Conservation (phyloP, 53 echinoderm and acorn worm genomes). For the Hippasteria phrygiana region DNA sequence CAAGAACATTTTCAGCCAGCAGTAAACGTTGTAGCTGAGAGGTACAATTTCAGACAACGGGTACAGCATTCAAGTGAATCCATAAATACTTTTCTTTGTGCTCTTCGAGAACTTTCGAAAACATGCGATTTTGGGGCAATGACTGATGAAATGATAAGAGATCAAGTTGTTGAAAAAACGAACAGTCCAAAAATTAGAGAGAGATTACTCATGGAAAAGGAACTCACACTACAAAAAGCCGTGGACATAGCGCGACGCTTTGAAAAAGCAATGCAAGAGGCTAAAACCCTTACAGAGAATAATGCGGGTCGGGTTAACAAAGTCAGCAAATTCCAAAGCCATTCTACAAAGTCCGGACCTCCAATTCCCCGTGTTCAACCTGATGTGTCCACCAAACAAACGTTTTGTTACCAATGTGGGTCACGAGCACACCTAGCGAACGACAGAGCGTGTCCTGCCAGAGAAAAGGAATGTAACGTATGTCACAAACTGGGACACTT, state of each 20-base stretch:
- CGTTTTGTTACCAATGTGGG: constrained; percentile 50
- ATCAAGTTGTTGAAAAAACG: constrained; percentile 68
- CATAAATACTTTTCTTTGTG: constrained; percentile 52
- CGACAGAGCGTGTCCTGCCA: constrained; percentile 40
- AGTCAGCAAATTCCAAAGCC: background rate
- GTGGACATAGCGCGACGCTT: constrained; percentile 21
- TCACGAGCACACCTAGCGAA: constrained; percentile 41
- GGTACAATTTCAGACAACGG: constrained; percentile 51
- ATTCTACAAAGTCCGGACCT: background rate
- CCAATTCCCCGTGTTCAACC: background rate
- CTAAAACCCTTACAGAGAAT: background rate
- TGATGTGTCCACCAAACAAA: background rate
- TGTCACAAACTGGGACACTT: constrained; percentile 50
- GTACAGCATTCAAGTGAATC: constrained; percentile 46
- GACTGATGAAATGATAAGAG: constrained; percentile 65
- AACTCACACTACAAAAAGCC: constrained; percentile 49
- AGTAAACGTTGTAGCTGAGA: too few relatives aligned
- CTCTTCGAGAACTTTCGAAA: constrained; percentile 54
- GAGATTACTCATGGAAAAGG: constrained; percentile 43
- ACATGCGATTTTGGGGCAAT: constrained; percentile 61
- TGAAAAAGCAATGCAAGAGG: constrained; percentile 26
- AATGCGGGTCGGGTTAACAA: background rate
- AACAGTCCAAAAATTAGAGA: constrained; percentile 39
- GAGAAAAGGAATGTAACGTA: background rate
- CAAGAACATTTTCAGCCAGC: too few relatives aligned